Percentiles rank a stretch among this genome's conserved stretches.
phyloP scores from a whole-genome alignment of 2,113 vertebrate species.

The Phainopepla nitens region DNA sequence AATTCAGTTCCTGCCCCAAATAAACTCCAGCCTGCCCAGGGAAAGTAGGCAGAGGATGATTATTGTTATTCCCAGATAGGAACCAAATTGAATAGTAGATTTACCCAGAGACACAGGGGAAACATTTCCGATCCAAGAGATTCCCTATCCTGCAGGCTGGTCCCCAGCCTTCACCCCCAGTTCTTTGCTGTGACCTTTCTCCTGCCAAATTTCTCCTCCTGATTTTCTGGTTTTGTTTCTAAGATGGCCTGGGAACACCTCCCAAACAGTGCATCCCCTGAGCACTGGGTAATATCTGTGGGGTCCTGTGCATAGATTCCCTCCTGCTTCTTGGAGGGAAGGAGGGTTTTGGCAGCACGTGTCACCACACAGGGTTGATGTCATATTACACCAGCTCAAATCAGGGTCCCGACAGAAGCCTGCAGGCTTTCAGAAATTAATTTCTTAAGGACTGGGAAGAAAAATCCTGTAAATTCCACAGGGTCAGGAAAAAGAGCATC shows the following conservation, averaged over 20 bases:
- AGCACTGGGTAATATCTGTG: accelerated
- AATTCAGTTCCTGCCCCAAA: neutral
- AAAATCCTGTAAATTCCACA: neutral
- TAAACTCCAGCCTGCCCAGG: neutral
- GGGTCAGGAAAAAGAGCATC: neutral
- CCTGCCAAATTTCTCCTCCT: neutral
- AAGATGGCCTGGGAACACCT: neutral
- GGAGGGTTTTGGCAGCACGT: neutral
- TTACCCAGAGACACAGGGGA: neutral
- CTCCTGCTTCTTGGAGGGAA: accelerated
- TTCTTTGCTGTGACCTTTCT: neutral
- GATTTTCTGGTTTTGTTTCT: neutral
- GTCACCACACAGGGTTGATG: neutral
- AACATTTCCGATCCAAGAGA: accelerated
- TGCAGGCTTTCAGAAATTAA: neutral
- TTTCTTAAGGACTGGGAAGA: neutral
- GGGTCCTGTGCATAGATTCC: neutral
- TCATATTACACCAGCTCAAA: neutral
- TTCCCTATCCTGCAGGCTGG: neutral
- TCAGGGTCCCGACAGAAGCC: neutral
- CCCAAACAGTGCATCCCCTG: neutral
- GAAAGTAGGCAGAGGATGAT: neutral
- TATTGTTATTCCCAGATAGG: neutral
- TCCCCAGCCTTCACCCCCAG: neutral
- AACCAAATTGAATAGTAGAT: neutral